Evolutionary conservation across 1,140 invertebrate species (phyloP).

Genomic region (Phortica variegata): DNA sequence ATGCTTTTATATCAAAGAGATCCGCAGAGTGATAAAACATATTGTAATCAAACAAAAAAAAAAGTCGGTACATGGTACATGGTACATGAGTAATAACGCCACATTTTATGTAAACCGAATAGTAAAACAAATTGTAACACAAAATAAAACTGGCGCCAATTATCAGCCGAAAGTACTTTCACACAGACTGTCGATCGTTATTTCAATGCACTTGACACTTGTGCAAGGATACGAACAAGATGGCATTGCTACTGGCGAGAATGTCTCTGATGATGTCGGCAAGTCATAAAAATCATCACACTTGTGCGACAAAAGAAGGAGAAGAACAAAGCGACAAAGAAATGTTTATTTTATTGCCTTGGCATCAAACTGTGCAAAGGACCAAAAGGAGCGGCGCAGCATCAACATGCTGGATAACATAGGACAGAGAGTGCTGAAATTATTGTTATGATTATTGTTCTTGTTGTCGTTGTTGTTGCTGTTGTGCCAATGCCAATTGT

Average conservation of each 20-base stretch:
- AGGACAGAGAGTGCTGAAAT: conserved; percentile 23
- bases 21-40: conserved; percentile 36
- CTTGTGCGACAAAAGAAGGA: conserved; percentile 43
- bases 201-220: conserved; percentile 30
- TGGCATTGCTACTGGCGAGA: conserved; percentile 33
- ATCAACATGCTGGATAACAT: conserved; percentile 41
- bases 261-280: conserved; percentile 32
- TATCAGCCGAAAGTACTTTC: too few relatives aligned
- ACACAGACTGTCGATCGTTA: too few relatives aligned
- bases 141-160: conserved; percentile 37
- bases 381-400: conserved; percentile 6
- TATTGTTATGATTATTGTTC: conserved; percentile 52
- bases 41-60: conserved; percentile 45
- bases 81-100: too few relatives aligned
- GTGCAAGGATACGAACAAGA: conserved; percentile 25
- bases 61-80: conserved; percentile 47
- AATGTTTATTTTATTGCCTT: conserved; percentile 38
- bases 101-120: too few relatives aligned
- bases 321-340: conserved; percentile 12
- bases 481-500: conserved; percentile 25
- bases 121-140: conserved; percentile 37
- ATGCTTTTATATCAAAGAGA: too few relatives aligned
- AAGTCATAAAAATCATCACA: conserved; percentile 51
- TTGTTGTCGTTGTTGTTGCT: conserved; percentile 34
- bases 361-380: neutral